Evolutionary conservation across 2,797 vertebrate genomes (phyloP), one percentile per base, ranked within the genome.

Genomic region (Numenius phaeopus): DNA sequence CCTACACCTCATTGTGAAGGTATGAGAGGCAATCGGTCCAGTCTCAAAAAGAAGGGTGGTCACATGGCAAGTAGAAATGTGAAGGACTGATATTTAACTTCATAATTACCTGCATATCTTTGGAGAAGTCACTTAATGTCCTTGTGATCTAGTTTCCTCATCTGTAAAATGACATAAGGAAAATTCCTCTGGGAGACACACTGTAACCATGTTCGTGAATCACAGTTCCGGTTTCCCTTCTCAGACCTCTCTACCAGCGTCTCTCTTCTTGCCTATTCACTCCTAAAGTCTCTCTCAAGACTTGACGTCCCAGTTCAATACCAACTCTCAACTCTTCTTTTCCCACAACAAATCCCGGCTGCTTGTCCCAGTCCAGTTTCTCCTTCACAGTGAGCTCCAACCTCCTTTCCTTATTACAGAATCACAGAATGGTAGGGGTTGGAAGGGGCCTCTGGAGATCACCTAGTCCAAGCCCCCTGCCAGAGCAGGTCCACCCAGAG

Each of bases 341-440:
- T 79, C 44, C 39, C 47, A 65, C 37, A 72, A 49, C 32, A 67
- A 77, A 61, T 71, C 37, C 21, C 3, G 0, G 2, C 24, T 78
- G 32, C 32, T 71, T 46, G 24, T 61, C 65, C 37, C 27, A 44
- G 17, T 34, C 40, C 37, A 34, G 24, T 67, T 87, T 61, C 32
- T 72, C 24, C 42, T 55, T 61, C 32, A 67, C 0, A 1, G 22
- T 61, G 14, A 82, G 18, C 8, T 86, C 34, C 1, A 1, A 20
- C 50, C 11, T 47, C n/a, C 47, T 79, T 40, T 83, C 19, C 30
- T 89, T 69, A 44, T 77, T 47, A 47, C 46, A 47, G 46, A 23
- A 47, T 47, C 46, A 47, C 46, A 47, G 46, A 47, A 11, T 47
- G 21, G 23, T 22, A 47, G 11, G 22, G 46, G 46, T 23, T 47